Evolutionary conservation across 2,888 invertebrate species (phyloP).

Genomic region (Tetropium fuscum): DNA sequence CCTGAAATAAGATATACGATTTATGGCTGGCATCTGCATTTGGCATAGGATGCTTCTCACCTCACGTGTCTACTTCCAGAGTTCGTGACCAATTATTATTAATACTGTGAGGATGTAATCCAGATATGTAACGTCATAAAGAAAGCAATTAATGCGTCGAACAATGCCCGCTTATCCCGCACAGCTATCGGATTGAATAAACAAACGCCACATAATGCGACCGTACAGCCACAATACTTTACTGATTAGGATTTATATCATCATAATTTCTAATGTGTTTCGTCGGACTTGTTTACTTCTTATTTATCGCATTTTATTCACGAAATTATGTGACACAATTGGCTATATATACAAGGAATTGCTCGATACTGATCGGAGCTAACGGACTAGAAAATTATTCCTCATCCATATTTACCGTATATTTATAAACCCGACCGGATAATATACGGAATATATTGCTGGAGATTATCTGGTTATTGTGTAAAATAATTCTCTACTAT

Average conservation of each 20-base stretch:
- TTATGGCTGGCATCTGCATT: not conserved
- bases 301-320: conserved; percentile 58
- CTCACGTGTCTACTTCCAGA: conserved; percentile 28
- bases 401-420: conserved; percentile 50
- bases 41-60: not conserved
- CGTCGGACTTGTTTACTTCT: conserved; percentile 53
- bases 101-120: conserved; percentile 37
- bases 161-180: conserved; percentile 57
- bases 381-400: conserved; percentile 52
- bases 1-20: no score
- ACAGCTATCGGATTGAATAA: conserved; percentile 56
- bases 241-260: conserved; percentile 61
- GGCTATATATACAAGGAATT: conserved; percentile 49
- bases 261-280: conserved; percentile 61
- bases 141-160: conserved; percentile 56
- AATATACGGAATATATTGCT: conserved; percentile 38
- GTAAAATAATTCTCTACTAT: conserved; percentile 35
- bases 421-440: conserved; percentile 33
- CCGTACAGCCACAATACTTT: conserved; percentile 53
- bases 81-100: conserved; percentile 49
- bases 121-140: conserved; percentile 49
- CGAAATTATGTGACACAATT: conserved; percentile 58
- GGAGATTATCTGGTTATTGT: conserved; percentile 40
- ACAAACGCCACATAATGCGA: conserved; percentile 56
- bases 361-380: conserved; percentile 47